These are phyloP conservation scores for Drosophila trapezifrons DNA, from an alignment of 1,140 invertebrate genomes.

Conservation along the genomic window DNA sequence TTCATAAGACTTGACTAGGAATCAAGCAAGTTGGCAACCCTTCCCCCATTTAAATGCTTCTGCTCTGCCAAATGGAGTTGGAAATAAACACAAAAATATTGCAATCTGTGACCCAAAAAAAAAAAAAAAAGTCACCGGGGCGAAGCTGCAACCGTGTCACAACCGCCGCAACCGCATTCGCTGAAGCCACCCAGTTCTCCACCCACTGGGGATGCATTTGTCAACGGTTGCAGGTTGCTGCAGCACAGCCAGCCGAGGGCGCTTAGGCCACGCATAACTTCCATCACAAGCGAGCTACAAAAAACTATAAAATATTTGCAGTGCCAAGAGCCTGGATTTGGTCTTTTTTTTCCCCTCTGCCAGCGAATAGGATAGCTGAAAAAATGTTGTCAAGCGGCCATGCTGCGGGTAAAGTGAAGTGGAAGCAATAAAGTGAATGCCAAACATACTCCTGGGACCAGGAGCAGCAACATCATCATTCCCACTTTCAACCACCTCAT, in stretches of 20 bases:
- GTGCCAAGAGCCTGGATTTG: conserved; percentile 55
- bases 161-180: conserved; percentile 32
- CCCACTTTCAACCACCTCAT: conserved; percentile 37
- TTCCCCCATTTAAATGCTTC: conserved; percentile 23
- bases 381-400: conserved; percentile 45
- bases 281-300: conserved; percentile 61
- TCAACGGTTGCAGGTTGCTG: conserved; percentile 44
- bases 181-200: conserved; percentile 11
- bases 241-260: conserved; percentile 33
- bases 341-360: conserved; percentile 27
- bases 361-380: conserved; percentile 11
- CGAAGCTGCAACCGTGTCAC: conserved; percentile 61
- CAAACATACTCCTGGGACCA: conserved; percentile 55
- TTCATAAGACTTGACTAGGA: not conserved
- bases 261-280: conserved; percentile 70
- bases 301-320: conserved; percentile 64
- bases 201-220: conserved; percentile 70
- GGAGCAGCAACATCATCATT: conserved; percentile 28
- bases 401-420: conserved; percentile 63
- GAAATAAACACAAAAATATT: conserved; percentile 48
- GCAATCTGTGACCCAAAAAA: conserved; percentile 51
- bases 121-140: conserved; percentile 40
- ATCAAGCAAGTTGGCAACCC: not conserved
- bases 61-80: conserved; percentile 55
- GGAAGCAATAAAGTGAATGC: conserved; percentile 70